Conservation (phyloP, 2,888 invertebrate genomes). For the Drosophila mulleri region DNA sequence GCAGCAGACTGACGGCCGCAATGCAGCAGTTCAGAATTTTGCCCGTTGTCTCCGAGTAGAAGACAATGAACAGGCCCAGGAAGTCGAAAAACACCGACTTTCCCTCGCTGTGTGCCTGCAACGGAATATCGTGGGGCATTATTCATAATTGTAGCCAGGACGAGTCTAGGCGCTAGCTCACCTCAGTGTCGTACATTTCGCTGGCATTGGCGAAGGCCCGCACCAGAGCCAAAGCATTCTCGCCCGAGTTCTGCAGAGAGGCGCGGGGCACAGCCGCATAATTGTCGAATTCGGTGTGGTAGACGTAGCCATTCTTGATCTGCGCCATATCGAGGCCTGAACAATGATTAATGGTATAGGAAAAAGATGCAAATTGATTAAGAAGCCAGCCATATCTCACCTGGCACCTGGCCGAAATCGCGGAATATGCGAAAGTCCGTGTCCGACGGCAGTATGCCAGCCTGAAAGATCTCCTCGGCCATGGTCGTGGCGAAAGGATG, state of each 20-base stretch:
- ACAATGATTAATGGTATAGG: no score
- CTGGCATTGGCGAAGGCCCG: slow-evolving; percentile 85
- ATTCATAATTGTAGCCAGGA: neutral
- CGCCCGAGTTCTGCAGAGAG: slow-evolving; percentile 90
- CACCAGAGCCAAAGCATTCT: slow-evolving; percentile 88
- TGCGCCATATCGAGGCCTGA: slow-evolving; percentile 89
- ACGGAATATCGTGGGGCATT: neutral
- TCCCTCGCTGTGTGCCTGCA: slow-evolving; percentile 83
- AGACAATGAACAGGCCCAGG: slow-evolving; percentile 88
- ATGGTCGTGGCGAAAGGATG: slow-evolving; percentile 87
- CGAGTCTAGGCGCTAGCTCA: slow-evolving; percentile 28
- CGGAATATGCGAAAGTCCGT: slow-evolving; percentile 89
- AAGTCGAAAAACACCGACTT: slow-evolving; percentile 90
- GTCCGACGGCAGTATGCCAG: slow-evolving; percentile 88
- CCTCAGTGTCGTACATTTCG: slow-evolving; percentile 79
- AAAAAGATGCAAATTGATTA: no score
- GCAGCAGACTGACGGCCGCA: slow-evolving; percentile 81
- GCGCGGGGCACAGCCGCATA: slow-evolving; percentile 87
- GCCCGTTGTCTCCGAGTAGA: slow-evolving; percentile 86
- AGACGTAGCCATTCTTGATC: slow-evolving; percentile 90
- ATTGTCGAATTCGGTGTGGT: slow-evolving; percentile 91
- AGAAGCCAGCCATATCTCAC: slow-evolving; percentile 85
- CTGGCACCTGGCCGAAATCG: slow-evolving; percentile 88
- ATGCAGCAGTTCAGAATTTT: slow-evolving; percentile 83
- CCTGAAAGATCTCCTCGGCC: slow-evolving; percentile 88